Percentiles rank a stretch among this genome's conserved stretches.
These are phyloP conservation scores for Nymphalis io DNA, from an alignment of 1,140 invertebrate species.

Conservation along the genomic window DNA sequence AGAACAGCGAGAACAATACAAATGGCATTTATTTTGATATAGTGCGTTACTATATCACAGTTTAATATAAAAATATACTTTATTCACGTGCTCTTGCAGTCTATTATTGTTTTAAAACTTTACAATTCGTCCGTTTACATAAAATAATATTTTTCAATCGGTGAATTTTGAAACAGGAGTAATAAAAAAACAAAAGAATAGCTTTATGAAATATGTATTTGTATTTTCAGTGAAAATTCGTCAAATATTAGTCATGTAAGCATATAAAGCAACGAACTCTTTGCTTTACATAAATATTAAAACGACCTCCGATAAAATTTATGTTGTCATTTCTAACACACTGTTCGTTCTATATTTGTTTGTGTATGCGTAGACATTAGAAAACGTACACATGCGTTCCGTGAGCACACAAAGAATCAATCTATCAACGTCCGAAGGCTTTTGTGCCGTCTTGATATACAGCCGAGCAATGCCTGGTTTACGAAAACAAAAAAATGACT, in stretches of 20 bases:
- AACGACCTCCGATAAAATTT: neutral
- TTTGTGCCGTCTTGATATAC: constrained; percentile 57
- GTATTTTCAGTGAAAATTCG: too few relatives aligned
- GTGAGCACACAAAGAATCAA: constrained; percentile 31
- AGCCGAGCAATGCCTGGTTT: constrained; percentile 25
- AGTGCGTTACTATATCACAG: neutral
- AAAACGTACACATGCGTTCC: constrained; percentile 28
- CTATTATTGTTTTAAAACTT: too few relatives aligned
- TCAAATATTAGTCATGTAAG: too few relatives aligned
- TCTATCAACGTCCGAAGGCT: constrained; percentile 50
- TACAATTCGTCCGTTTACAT: too few relatives aligned
- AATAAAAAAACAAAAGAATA: too few relatives aligned
- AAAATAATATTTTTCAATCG: too few relatives aligned
- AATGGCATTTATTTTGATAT: neutral
- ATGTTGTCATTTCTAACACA: neutral
- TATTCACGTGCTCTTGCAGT: too few relatives aligned
- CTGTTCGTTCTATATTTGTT: neutral
- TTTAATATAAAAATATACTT: too few relatives aligned
- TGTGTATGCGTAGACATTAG: constrained; percentile 29
- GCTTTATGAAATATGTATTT: too few relatives aligned
- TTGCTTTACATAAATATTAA: neutral
- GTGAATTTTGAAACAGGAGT: too few relatives aligned
- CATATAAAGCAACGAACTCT: too few relatives aligned
- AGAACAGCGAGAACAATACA: neutral
- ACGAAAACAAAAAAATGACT: constrained; percentile 41